Percentiles rank a stretch among this genome's conserved stretches.
Evolutionary conservation across 2,797 vertebrate species (phyloP).

Genomic region (Cyprinella venusta): DNA sequence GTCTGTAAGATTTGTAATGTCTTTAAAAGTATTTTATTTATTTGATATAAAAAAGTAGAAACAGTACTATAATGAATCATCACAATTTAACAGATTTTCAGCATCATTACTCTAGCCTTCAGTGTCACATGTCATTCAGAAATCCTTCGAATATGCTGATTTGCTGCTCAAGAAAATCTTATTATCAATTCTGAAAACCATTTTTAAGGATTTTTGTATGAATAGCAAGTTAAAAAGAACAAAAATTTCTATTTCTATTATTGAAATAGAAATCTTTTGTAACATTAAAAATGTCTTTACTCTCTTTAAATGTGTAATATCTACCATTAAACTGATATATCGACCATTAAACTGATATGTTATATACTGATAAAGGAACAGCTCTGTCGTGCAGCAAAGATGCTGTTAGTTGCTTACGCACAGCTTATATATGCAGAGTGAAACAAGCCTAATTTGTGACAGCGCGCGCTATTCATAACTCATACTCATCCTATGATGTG

Average conservation of each 20-base stretch:
- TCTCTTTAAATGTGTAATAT: background rate
- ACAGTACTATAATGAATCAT: background rate
- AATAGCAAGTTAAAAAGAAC: background rate
- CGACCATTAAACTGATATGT: background rate
- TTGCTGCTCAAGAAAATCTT: background rate
- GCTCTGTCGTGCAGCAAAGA: slow-evolving; percentile 9
- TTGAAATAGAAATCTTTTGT: background rate
- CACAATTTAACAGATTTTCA: background rate
- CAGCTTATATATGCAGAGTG: slow-evolving; percentile 26
- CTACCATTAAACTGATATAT: background rate
- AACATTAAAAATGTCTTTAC: background rate
- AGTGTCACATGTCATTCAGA: background rate
- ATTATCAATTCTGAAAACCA: background rate
- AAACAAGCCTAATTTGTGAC: slow-evolving; percentile 30
- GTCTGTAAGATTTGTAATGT: background rate
- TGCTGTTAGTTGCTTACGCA: background rate
- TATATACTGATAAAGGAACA: background rate
- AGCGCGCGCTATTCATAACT: slow-evolving; percentile 14
- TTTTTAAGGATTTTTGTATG: background rate
- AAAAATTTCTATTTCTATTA: too few relatives aligned
- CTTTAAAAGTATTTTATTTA: background rate
- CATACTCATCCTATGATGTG: slow-evolving; percentile 13
- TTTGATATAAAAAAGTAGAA: background rate
- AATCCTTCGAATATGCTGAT: background rate
- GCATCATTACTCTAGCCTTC: background rate